A percentile compares a stretch with the other conserved stretches of the same genome.
Evolutionary conservation across 2,888 invertebrate species (phyloP).

Genomic region (Mesodorylaimus sp.): DNA sequence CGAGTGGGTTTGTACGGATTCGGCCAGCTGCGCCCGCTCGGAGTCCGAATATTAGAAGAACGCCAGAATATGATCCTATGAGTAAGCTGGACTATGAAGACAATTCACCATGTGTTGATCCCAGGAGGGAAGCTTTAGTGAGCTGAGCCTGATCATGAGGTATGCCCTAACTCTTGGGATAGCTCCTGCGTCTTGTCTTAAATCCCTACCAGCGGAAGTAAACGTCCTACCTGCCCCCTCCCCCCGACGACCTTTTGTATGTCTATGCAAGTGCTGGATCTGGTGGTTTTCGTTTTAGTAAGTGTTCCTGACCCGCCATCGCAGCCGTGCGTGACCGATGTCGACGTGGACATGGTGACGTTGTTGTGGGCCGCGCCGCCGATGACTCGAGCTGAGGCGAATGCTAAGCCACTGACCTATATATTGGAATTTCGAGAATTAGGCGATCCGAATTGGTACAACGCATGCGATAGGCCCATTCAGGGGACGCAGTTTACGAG

Average conservation of each 20-base stretch:
- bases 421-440: slow-evolving; percentile 18
- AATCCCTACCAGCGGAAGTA: too few relatives aligned
- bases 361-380: slow-evolving; percentile 19
- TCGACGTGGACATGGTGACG: slow-evolving; percentile 23
- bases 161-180: too few relatives aligned
- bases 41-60: too few relatives aligned
- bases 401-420: too few relatives aligned
- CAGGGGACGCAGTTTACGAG: slow-evolving; percentile 20
- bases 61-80: not conserved
- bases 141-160: too few relatives aligned
- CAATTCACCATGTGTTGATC: too few relatives aligned
- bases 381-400: not conserved
- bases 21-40: slow-evolving; percentile 15
- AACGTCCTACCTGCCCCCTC: too few relatives aligned
- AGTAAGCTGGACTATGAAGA: not conserved
- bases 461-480: slow-evolving; percentile 20
- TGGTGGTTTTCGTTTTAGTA: too few relatives aligned
- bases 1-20: slow-evolving; percentile 17
- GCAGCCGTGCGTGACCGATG: slow-evolving; percentile 20
- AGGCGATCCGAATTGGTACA: slow-evolving; percentile 22
- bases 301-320: slow-evolving; percentile 18
- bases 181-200: too few relatives aligned
- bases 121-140: too few relatives aligned
- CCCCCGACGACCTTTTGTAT: too few relatives aligned
- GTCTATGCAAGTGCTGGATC: too few relatives aligned